These are phyloP conservation scores for Lagodon rhomboides DNA, from an alignment of 2,797 vertebrate species.

Conservation along the genomic window DNA sequence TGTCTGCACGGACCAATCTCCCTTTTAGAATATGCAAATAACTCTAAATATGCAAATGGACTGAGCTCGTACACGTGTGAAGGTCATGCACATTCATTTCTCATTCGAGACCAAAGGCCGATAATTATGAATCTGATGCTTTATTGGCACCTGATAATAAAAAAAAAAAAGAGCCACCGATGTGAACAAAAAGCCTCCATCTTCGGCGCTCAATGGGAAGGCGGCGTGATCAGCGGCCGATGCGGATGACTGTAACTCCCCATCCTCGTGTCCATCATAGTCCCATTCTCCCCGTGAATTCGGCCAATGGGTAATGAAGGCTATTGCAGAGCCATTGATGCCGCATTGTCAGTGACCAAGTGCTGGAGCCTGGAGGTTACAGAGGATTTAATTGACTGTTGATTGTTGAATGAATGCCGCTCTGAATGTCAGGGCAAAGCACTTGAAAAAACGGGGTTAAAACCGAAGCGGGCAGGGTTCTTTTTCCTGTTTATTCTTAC, in stretches of 20 bases:
- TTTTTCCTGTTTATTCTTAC: constrained; percentile 47
- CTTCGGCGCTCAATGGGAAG: constrained; percentile 16
- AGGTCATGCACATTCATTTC: constrained; percentile 50
- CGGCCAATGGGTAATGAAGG: constrained; percentile 41
- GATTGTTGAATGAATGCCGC: constrained; percentile 54
- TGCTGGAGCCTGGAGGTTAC: constrained; percentile 35
- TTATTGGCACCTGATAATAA: constrained; percentile 38
- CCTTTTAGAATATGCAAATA: constrained; percentile 46
- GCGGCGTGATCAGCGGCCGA: constrained; percentile 34
- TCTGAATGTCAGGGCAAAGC: constrained; percentile 9
- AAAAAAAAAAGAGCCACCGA: constrained; percentile 35
- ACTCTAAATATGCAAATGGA: constrained; percentile 50
- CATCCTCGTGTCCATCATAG: constrained; percentile 51
- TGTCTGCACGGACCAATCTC: constrained; percentile 15
- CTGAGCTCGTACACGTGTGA: constrained; percentile 38
- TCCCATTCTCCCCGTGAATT: constrained; percentile 54
- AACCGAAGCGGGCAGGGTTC: background rate
- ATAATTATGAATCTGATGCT: constrained; percentile 22
- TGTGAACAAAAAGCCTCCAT: constrained; percentile 27
- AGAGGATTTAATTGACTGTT: constrained; percentile 61
- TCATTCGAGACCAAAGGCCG: constrained; percentile 29
- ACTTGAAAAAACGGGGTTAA: constrained; percentile 2
- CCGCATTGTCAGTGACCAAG: constrained; percentile 54
- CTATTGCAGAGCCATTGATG: constrained; percentile 49
- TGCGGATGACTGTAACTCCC: constrained; percentile 44